These are phyloP conservation scores for Lycia hirtaria DNA, from an alignment of 2,888 invertebrate species.

Conservation along the genomic window DNA sequence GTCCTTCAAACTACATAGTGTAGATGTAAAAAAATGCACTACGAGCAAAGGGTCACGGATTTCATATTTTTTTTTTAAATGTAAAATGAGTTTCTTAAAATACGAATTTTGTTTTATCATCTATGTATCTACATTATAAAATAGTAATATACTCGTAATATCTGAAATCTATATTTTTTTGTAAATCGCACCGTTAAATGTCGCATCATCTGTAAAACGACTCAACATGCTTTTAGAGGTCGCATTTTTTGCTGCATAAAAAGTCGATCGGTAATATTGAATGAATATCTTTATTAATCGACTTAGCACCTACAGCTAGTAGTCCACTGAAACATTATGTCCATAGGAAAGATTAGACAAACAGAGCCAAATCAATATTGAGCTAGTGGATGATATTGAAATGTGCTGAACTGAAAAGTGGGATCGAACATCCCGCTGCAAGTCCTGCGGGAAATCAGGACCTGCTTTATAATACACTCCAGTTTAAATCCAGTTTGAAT, in stretches of 20 bases:
- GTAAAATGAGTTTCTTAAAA: too few relatives aligned
- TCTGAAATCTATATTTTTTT: too few relatives aligned
- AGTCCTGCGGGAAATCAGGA: conserved; percentile 19
- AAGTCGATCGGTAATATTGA: conserved; percentile 12
- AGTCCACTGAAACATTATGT: background rate
- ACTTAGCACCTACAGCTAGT: background rate
- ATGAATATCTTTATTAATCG: conserved; percentile 7
- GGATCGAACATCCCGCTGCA: conserved; percentile 5
- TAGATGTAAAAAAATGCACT: too few relatives aligned
- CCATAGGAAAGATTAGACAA: conserved; percentile 7
- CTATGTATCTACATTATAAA: too few relatives aligned
- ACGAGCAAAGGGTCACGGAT: too few relatives aligned
- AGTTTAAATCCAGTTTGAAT: conserved; percentile 9
- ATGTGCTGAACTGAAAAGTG: background rate
- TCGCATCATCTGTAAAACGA: conserved; percentile 6
- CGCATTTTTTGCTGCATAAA: conserved; percentile 17
- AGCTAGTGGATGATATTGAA: conserved; percentile 16
- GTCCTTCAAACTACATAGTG: too few relatives aligned
- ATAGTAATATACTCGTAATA: too few relatives aligned
- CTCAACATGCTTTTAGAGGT: conserved; percentile 9
- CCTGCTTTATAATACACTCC: conserved; percentile 10
- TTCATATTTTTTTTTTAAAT: too few relatives aligned
- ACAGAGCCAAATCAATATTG: conserved; percentile 17
- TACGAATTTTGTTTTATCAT: too few relatives aligned
- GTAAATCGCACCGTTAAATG: background rate